Base-by-base conservation (phyloP, 2,113 vertebrate genomes). In the Lophochroa leadbeateri region DNA sequence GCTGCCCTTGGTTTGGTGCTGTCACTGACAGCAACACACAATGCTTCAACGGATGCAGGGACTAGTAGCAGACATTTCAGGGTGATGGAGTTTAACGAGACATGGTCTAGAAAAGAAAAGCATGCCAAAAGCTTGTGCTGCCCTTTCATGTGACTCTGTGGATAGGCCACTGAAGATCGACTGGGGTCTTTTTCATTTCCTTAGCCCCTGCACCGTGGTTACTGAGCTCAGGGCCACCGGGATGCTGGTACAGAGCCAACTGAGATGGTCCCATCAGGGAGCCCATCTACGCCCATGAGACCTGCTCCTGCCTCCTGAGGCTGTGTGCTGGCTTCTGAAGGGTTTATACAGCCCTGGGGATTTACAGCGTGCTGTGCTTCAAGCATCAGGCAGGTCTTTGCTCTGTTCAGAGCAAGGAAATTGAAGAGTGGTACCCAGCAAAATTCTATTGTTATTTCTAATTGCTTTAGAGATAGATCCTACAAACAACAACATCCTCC, bases 11-110 rank as follows among this genome's bases (percentile, higher is more conserved):
- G 23, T n/a, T 88, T 31, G 52, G 9, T 58, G 69, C 50, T 37
- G 1, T 25, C 50, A 2, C 50, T 17, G 53, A 29, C 18, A 39
- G 37, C 24, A 37, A 33, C 21, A 16, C 17, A 1, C 0, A 1
- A 16, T 12, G 57, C 15, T 28, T 58, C 14, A 57, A 27, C 0
- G 10, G 52, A 29, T 15, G 14, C 64, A 41, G 87, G 2, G 11
- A 46, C 33, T 9, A 64, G 61, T 31, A 80, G 31, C 55, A 84
- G 55, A 46, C 15, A 8, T 15, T 46, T 44, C 31, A 23, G 60
- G 46, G 50, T 27, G 29, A 43, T 27, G 33, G 16, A 49, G 13
- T 28, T 72, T 16, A 74, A 28, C 4, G 13, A 82, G n/a, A 74
- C 47, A 10, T 28, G 11, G 13, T 49, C 35, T 18, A 35, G 71